Percentiles rank a stretch among this genome's conserved stretches.
Evolutionary conservation across 1,140 invertebrate species (phyloP).

Genomic region (Hylyphantes graminicola): DNA sequence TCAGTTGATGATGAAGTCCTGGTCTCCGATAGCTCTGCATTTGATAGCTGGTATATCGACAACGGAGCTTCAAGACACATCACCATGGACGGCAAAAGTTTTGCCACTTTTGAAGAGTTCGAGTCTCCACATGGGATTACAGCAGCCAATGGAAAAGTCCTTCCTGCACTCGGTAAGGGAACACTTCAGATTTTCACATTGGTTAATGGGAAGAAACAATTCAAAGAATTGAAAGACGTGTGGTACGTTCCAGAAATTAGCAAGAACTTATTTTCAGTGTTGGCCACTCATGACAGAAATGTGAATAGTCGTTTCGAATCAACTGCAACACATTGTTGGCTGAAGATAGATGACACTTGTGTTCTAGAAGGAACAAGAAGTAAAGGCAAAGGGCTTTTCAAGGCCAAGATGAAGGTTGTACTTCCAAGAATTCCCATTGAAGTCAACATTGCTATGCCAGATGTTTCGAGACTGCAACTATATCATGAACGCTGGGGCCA

Average conservation of each 20-base stretch:
- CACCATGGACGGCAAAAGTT: not conserved
- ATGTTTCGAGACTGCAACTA: too few species aligned
- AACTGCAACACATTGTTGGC: slow-evolving; percentile 4
- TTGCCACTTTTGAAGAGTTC: not conserved
- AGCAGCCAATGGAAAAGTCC: not conserved
- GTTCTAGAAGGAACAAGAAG: not conserved
- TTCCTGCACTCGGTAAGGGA: not conserved
- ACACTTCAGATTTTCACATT: not conserved
- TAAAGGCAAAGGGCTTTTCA: not conserved
- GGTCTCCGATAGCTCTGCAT: too few species aligned
- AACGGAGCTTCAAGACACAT: not conserved
- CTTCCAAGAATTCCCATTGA: not conserved
- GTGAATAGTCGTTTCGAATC: slow-evolving; percentile 25
- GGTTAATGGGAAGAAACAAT: not conserved
- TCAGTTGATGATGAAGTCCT: too few species aligned
- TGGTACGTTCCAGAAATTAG: slow-evolving; percentile 37
- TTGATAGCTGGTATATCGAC: too few species aligned
- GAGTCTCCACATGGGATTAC: not conserved
- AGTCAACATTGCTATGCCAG: too few species aligned
- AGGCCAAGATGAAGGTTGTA: not conserved
- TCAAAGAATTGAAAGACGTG: slow-evolving; percentile 6
- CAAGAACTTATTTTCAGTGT: slow-evolving; percentile 40
- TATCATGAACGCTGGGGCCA: too few species aligned
- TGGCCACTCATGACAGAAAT: slow-evolving; percentile 38
- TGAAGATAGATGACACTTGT: slow-evolving; percentile 8